phyloP scores from a whole-genome alignment of 2,797 vertebrate species.

The Sebastes dallii region DNA sequence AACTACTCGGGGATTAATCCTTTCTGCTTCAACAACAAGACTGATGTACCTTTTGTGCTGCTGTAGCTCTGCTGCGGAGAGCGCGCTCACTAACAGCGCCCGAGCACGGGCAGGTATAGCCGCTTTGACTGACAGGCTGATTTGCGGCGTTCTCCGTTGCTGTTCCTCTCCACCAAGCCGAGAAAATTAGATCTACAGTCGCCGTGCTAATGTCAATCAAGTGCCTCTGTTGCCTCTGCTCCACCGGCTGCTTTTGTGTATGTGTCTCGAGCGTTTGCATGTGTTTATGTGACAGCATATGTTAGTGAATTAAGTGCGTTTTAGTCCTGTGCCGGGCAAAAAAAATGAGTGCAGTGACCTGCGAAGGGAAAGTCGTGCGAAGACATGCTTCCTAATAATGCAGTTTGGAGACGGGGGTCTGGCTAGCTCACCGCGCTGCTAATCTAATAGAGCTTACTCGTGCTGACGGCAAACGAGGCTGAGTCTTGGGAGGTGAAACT shows the following conservation, averaged over 20 bases:
- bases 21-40: slow-evolving; percentile 49
- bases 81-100: background rate
- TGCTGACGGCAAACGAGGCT: slow-evolving; percentile 24
- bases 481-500: slow-evolving; percentile 22
- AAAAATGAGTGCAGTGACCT: slow-evolving; percentile 58
- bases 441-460: slow-evolving; percentile 54
- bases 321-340: background rate
- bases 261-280: slow-evolving; percentile 1
- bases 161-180: slow-evolving; percentile 80
- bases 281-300: slow-evolving; percentile 36
- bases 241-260: slow-evolving; percentile 32
- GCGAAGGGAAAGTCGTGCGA: slow-evolving; percentile 31
- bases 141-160: slow-evolving; percentile 68
- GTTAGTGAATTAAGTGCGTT: slow-evolving; percentile 28
- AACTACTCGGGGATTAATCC: slow-evolving; percentile 37
- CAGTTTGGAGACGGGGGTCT: slow-evolving; percentile 24
- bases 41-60: slow-evolving; percentile 49
- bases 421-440: slow-evolving; percentile 17
- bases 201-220: slow-evolving; percentile 74
- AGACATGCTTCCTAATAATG: slow-evolving; percentile 37
- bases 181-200: slow-evolving; percentile 80
- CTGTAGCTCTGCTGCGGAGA: slow-evolving; percentile 1
- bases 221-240: slow-evolving; percentile 29
- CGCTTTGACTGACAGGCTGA: slow-evolving; percentile 80
- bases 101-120: slow-evolving; percentile 38